These are phyloP conservation scores for Halichondria panicea DNA, from an alignment of 37 sponge, comb jelly and placozoan species.

Conservation along the genomic window DNA sequence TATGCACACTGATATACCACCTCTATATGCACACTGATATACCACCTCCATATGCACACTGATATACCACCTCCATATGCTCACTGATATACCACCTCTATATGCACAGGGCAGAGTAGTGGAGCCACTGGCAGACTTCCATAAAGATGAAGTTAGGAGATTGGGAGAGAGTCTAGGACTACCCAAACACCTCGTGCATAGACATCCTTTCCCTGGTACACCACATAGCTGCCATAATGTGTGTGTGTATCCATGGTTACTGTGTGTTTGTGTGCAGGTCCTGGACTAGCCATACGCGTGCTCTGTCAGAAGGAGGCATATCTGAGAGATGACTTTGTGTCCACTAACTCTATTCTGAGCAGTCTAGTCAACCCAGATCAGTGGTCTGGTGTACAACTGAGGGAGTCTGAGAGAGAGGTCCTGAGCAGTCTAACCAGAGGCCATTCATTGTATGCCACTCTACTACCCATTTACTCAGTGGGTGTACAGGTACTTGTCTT, in stretches of 20 bases:
- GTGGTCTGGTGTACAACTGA: neutral
- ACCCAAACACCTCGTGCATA: conserved; percentile 71
- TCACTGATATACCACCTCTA: too few relatives aligned
- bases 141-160: conserved; percentile 90
- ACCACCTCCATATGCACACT: neutral
- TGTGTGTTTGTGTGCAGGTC: conserved; percentile 34
- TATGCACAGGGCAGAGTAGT: conserved; percentile 62
- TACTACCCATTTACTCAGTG: conserved; percentile 81
- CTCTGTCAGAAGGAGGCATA: conserved; percentile 59
- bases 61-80: neutral
- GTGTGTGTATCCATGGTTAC: neutral
- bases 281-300: conserved; percentile 83
- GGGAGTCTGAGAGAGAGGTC: conserved; percentile 28
- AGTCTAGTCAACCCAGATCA: conserved; percentile 1
- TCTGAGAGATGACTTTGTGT: conserved; percentile 37
- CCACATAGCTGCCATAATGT: neutral
- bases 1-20: neutral
- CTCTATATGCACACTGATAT: conserved; percentile 42
- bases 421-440: conserved; percentile 50
- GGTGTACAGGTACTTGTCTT: conserved; percentile 79
- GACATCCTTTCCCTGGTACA: conserved; percentile 92
- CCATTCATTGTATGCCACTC: conserved; percentile 35
- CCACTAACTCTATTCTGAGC: conserved; percentile 31
- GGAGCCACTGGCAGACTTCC: conserved; percentile 88
- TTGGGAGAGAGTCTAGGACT: conserved; percentile 77